Base-by-base conservation (phyloP, 2,797 vertebrate genomes). In the Coilia nasus region DNA sequence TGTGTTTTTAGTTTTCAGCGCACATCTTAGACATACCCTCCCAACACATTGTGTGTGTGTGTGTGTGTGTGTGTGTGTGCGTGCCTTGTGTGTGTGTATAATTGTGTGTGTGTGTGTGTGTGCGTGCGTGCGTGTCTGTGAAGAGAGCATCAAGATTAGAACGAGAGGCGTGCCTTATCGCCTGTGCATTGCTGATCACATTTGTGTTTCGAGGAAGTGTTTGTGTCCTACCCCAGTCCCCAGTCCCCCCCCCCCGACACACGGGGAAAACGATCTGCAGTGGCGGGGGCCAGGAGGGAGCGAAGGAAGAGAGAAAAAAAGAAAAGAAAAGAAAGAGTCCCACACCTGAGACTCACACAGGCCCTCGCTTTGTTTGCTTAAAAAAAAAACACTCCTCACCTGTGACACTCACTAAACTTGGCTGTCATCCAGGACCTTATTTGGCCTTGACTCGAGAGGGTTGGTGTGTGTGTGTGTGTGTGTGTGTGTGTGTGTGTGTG, bases 331-430 rank as follows among this genome's bases (percentile, higher is more conserved):
- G 35, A n/a, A 6, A 44, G 35, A 78, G 35, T 35, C 35, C 6
- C 31, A 17, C 71, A 78, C 17, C 50, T 54, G 50, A 54, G 50
- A 54, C 50, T 54, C 50, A 9, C 12, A 94, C 93, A 94, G 93
- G 92, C 91, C 89, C 87, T 85, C 59, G 87, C 93, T 94, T 93
- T 95, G 94, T 95, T 94, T 93, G 87, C 89, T 81, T 90, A 91
- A 92, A 54, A 54, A 54, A 94, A 94, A 89, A 86, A 90, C 91
- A 92, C 85, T 83, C 9, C 89, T 95, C 94, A 95, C 95, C 95
- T 95, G 94, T 93, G 93, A 93, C 91, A 92, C 90, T 88, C 88
- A 87, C 31, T 81, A 86, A 89, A 85, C 82, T 81, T 94, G 93
- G 94, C 92, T 84, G 83, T 62, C 6, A 15, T 91, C 92, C 94